phyloP scores from a whole-genome alignment of 2,888 invertebrate species.

The Ochlodes sylvanus region DNA sequence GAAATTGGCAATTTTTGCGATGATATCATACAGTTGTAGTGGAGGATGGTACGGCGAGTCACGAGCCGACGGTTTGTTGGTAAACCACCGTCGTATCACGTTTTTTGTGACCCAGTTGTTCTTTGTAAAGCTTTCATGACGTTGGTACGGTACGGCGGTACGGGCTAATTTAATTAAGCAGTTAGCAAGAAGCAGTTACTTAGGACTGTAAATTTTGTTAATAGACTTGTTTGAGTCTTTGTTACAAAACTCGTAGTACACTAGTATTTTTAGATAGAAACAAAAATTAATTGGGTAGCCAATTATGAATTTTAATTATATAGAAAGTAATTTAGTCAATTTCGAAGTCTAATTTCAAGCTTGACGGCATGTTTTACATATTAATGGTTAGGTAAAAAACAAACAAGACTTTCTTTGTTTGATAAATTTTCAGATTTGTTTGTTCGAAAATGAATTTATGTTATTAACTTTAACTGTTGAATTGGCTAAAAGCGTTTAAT shows the following conservation, averaged over 20 bases:
- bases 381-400: not conserved
- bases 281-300: too few species aligned
- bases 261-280: too few species aligned
- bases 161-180: not conserved
- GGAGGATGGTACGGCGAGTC: conserved; percentile 42
- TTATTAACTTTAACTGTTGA: not conserved
- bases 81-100: conserved; percentile 28
- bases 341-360: too few species aligned
- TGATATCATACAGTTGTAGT: conserved; percentile 34
- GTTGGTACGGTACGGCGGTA: not conserved
- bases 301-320: too few species aligned
- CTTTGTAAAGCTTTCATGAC: not conserved
- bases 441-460: not conserved
- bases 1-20: conserved; percentile 14
- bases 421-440: not conserved
- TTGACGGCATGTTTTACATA: too few species aligned
- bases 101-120: conserved; percentile 21
- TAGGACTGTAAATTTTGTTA: too few species aligned
- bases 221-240: too few species aligned
- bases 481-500: too few species aligned
- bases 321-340: too few species aligned
- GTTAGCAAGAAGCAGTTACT: not conserved
- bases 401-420: not conserved
- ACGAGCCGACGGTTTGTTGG: conserved; percentile 41
- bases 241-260: too few species aligned